phyloP scores from a whole-genome alignment of 2,888 invertebrate species.

The Calameuta pallipes region DNA sequence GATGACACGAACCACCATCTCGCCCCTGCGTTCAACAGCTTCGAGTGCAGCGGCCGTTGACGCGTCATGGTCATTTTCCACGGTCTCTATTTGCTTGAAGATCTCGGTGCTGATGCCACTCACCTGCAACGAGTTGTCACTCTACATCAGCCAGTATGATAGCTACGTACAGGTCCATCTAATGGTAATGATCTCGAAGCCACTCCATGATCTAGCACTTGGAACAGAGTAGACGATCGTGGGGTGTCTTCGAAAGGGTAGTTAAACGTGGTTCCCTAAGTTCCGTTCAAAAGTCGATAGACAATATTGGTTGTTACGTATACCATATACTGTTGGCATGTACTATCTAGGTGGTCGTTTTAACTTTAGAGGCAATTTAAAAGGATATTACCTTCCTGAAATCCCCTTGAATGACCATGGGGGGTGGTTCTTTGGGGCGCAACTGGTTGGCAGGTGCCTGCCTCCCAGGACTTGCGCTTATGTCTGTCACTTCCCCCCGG shows the following conservation, averaged over 20 bases:
- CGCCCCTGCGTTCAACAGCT: conserved; percentile 91
- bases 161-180: neutral
- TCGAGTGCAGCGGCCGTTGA: conserved; percentile 93
- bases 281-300: neutral
- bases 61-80: conserved; percentile 95
- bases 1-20: conserved; percentile 94
- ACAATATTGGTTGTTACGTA: neutral
- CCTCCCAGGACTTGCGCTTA: conserved; percentile 89
- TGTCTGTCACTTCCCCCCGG: conserved; percentile 91
- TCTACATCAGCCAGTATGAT: conserved; percentile 19
- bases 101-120: conserved; percentile 97
- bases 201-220: neutral
- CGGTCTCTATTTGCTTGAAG: conserved; percentile 96
- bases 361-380: neutral
- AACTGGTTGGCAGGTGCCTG: conserved; percentile 74
- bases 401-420: conserved; percentile 90
- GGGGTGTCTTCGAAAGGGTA: neutral
- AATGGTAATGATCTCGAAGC: neutral
- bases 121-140: conserved; percentile 73
- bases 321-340: neutral
- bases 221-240: neutral
- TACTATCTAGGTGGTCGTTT: neutral
- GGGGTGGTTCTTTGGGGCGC: conserved; percentile 75
- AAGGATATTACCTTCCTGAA: conserved; percentile 80
- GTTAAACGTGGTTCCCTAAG: neutral